Evolutionary conservation across 2,113 vertebrate species (phyloP).

Genomic region (Mionectes macconnelli): DNA sequence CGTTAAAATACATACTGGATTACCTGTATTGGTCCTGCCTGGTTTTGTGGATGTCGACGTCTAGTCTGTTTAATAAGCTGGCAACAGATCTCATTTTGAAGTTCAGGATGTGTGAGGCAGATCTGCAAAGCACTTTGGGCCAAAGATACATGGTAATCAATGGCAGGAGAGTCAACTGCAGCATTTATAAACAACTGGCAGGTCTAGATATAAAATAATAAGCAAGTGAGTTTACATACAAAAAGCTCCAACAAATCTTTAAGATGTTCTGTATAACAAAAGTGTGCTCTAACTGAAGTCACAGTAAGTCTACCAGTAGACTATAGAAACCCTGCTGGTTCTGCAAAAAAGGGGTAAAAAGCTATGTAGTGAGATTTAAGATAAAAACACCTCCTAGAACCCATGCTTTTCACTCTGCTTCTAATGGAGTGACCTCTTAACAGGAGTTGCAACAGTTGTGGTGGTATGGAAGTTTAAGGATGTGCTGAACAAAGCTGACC

Average conservation of each 20-base stretch:
- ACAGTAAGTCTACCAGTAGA: background rate
- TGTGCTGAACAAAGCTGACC: background rate
- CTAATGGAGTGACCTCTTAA: background rate
- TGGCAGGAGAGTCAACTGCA: conserved; percentile 92
- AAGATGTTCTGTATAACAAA: background rate
- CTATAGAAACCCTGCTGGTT: background rate
- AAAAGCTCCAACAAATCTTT: background rate
- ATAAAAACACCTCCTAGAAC: background rate
- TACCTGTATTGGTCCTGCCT: conserved; percentile 91
- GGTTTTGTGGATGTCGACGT: conserved; percentile 84
- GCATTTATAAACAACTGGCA: conserved; percentile 98
- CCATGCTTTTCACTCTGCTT: background rate
- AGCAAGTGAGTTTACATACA: background rate
- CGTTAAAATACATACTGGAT: background rate
- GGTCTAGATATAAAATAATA: conserved; percentile 78
- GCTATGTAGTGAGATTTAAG: background rate
- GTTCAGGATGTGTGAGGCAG: conserved; percentile 92
- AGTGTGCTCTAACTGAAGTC: background rate
- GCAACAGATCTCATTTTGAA: conserved; percentile 97
- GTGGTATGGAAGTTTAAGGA: background rate
- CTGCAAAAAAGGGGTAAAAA: background rate
- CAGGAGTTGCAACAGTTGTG: background rate
- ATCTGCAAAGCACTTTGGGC: conserved; percentile 96
- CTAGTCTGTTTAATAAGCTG: conserved; percentile 96
- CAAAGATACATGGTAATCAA: conserved; percentile 97